A percentile compares a stretch with the other conserved stretches of the same genome.
Evolutionary conservation across 2,797 vertebrate species (phyloP).

Genomic region (Pipistrellus pygmaeus): DNA sequence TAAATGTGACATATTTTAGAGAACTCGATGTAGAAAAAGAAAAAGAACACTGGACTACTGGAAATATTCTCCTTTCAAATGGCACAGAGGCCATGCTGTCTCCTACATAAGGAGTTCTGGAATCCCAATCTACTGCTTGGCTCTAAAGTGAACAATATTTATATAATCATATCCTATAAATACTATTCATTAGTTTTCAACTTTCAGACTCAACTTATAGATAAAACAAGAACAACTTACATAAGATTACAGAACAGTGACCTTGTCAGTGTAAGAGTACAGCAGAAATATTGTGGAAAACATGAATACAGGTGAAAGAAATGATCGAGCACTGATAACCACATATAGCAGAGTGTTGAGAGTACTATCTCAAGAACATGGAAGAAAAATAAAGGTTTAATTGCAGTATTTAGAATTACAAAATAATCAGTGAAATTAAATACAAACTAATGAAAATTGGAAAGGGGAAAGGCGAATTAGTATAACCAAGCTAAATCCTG

Average conservation of each 20-base stretch:
- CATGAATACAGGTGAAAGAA: background rate
- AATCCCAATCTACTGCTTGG: background rate
- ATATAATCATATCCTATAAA: background rate
- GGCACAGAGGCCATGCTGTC: background rate
- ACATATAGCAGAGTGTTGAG: background rate
- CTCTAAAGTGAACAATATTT: conserved; percentile 27
- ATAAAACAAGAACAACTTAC: conserved; percentile 12
- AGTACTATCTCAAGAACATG: background rate
- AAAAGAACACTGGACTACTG: background rate
- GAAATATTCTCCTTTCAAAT: background rate
- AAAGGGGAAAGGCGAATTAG: background rate
- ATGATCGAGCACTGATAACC: background rate
- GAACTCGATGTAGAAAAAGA: background rate
- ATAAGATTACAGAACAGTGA: conserved; percentile 53
- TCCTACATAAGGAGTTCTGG: background rate
- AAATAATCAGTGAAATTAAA: background rate
- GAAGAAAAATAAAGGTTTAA: conserved; percentile 18
- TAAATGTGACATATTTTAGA: conserved; percentile 1
- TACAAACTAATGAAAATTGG: conserved; percentile 4
- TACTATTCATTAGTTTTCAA: conserved; percentile 27
- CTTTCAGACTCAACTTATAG: background rate
- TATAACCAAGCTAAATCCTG: background rate
- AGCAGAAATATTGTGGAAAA: background rate
- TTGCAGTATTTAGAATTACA: background rate
- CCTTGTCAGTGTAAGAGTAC: background rate